Evolutionary conservation across 2,797 vertebrate genomes (phyloP).

Genomic region (Nyctalus aviator): DNA sequence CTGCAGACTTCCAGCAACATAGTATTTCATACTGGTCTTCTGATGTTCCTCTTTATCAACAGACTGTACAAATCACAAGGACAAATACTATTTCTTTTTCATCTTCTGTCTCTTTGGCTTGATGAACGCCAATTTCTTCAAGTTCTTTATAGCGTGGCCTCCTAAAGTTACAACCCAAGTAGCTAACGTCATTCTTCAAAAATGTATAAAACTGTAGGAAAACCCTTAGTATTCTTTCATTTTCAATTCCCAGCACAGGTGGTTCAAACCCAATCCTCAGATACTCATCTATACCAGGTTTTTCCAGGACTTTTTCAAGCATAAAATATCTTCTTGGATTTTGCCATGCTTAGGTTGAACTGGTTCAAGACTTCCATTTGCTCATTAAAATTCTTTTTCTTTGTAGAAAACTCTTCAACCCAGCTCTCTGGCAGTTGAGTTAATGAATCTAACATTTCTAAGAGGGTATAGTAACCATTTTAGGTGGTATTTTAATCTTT

Average conservation of each 20-base stretch:
- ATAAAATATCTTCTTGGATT: not conserved
- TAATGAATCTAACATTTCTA: not conserved
- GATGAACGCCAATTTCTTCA: slow-evolving; percentile 38
- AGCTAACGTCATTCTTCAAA: not conserved
- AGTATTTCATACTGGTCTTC: not conserved
- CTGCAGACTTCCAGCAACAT: not conserved
- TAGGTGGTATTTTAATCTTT: not conserved
- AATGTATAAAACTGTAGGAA: not conserved
- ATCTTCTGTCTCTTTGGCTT: slow-evolving; percentile 3
- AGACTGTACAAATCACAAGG: not conserved
- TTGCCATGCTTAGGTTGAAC: not conserved
- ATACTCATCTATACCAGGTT: not conserved
- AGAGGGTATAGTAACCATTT: not conserved
- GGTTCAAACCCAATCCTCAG: not conserved
- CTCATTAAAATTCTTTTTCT: slow-evolving; percentile 47
- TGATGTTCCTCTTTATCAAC: not conserved
- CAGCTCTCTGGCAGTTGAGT: not conserved
- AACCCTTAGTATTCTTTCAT: not conserved
- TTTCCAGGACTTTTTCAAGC: not conserved
- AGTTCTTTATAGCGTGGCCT: not conserved
- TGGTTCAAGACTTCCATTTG: not conserved
- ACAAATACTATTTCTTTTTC: not conserved
- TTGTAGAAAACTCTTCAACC: not conserved
- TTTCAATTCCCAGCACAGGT: not conserved
- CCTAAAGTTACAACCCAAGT: slow-evolving; percentile 4